These are phyloP conservation scores for Hetaerina americana DNA, from an alignment of 1,140 invertebrate species.

Conservation along the genomic window DNA sequence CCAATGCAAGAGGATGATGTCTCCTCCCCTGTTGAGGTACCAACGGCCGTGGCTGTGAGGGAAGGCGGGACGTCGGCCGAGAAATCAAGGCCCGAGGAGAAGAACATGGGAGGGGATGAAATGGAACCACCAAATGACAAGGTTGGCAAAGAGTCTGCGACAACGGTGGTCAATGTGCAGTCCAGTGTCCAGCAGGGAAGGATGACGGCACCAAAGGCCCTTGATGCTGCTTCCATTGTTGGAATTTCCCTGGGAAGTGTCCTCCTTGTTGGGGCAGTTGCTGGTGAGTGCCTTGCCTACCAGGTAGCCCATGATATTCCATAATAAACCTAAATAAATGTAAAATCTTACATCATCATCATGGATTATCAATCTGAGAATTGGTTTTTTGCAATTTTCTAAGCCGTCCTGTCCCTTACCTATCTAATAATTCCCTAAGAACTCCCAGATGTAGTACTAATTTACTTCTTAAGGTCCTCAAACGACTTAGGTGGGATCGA, in stretches of 20 bases:
- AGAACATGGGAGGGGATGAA: not conserved
- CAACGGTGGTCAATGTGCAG: not conserved
- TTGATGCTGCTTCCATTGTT: not conserved
- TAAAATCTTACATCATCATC: too few relatives aligned
- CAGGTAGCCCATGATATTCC: too few relatives aligned
- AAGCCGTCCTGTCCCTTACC: too few relatives aligned
- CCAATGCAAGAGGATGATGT: not conserved
- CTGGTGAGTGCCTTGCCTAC: too few relatives aligned
- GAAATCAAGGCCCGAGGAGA: not conserved
- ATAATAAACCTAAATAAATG: too few relatives aligned
- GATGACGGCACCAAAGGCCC: not conserved
- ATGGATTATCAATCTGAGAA: too few relatives aligned
- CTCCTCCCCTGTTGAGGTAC: not conserved
- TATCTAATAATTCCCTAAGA: too few relatives aligned
- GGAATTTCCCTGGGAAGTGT: constrained; percentile 2
- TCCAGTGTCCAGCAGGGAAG: not conserved
- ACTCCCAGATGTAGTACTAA: too few relatives aligned
- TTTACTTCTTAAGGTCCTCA: too few relatives aligned
- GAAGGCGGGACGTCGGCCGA: not conserved
- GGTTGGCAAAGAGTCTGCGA: not conserved
- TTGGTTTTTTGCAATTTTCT: too few relatives aligned
- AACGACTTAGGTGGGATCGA: too few relatives aligned
- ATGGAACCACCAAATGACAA: too few relatives aligned
- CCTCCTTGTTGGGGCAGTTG: not conserved
- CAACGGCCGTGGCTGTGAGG: not conserved